Evolutionary conservation across 2,888 invertebrate genomes (phyloP), one percentile per base, ranked within the genome.

Genomic region (Abrostola tripartita): DNA sequence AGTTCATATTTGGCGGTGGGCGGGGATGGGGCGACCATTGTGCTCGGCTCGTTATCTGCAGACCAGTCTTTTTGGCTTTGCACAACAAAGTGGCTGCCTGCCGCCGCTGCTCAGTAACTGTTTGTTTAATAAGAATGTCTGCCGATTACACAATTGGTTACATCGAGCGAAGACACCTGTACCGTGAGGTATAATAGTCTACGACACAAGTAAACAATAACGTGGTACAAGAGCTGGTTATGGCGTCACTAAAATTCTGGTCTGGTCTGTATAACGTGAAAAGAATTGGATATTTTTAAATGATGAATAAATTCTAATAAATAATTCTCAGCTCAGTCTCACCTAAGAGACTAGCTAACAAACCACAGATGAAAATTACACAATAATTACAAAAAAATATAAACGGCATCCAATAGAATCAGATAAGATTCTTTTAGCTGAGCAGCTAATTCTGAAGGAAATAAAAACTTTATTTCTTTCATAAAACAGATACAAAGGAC

Each of bases 381-480:
- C 49, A 56, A 40, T 59, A 71, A 78, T 73, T 67, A 61, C 54
- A 69, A 66, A 76, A 62, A 68, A 65, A 65, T 61, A 64, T 49
- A 44, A 57, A 61, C 60, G 50, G 52, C 54, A 68, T 61, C 24
- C 24, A 62, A 66, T 52, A 38, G 55, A 78, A 67, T 59, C 44
- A 68, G 79, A 76, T 83, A 82, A 78, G 76, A 73, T 67, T 74
- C 77, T 71, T 81, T 78, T 77, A 79, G 82, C 80, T 70, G 76
- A 79, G 84, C 85, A 80, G 86, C 86, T 88, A 88, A 90, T 88
- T 89, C 85, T 82, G 82, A 85, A 83, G 84, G 84, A 87, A 88
- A 90, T 91, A 90, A 92, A 91, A 92, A 91, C 85, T 90, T 92
- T 88, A 89, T 88, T 91, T 90, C 90, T 91, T 91, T 88, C 87